phyloP scores from a whole-genome alignment of 2,888 invertebrate genomes.

The Drosophila meridiana region DNA sequence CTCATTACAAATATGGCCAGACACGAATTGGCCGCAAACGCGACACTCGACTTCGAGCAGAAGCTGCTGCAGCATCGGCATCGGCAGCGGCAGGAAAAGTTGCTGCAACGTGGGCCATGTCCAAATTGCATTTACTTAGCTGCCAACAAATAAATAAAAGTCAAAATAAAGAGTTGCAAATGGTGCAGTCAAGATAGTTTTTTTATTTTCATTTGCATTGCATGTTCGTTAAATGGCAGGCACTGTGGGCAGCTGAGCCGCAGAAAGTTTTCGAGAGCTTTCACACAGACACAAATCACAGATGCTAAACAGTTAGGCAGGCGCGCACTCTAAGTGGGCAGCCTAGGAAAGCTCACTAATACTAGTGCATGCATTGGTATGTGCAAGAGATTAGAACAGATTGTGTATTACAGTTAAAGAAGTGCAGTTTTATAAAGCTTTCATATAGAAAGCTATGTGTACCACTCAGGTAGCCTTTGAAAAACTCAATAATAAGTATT shows the following conservation, averaged over 20 bases:
- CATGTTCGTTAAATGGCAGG: constrained; percentile 39
- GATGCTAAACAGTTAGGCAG: background rate
- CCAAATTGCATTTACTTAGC: constrained; percentile 79
- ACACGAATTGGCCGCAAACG: constrained; percentile 66
- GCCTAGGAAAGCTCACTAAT: constrained; percentile 15
- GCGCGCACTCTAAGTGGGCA: background rate
- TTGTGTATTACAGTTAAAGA: background rate
- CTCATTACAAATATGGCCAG: constrained; percentile 80
- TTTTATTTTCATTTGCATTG: constrained; percentile 22
- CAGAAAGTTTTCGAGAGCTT: constrained; percentile 27
- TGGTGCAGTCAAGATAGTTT: constrained; percentile 64
- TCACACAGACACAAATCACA: constrained; percentile 17
- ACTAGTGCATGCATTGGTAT: background rate
- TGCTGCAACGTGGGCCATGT: constrained; percentile 61
- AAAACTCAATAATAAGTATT: background rate
- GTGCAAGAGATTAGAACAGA: background rate
- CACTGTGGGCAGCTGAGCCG: constrained; percentile 64
- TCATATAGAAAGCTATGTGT: background rate
- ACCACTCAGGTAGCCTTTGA: background rate
- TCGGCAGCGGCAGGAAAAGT: constrained; percentile 25
- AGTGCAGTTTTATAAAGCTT: background rate
- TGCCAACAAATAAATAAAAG: constrained; percentile 80
- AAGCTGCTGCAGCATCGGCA: constrained; percentile 28
- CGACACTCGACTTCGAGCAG: constrained; percentile 27
- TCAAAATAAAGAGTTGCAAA: constrained; percentile 80